These are phyloP conservation scores for Epinotia nisella DNA, from an alignment of 2,888 invertebrate species.

Conservation along the genomic window DNA sequence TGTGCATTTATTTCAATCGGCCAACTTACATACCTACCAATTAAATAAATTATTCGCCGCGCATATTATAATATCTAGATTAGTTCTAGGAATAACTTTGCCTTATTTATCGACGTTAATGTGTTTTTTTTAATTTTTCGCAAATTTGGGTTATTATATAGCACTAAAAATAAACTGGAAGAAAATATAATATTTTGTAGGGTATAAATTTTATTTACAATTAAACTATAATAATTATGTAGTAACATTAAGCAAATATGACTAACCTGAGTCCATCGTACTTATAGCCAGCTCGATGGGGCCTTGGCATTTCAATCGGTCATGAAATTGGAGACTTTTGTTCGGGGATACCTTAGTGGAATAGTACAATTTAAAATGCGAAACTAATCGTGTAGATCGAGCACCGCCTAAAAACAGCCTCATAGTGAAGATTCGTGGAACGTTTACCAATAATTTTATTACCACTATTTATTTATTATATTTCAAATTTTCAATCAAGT, in stretches of 20 bases:
- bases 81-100: conserved; percentile 26
- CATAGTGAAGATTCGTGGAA: background rate
- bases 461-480: too few species aligned
- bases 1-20: background rate
- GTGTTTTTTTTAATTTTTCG: too few species aligned
- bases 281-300: conserved; percentile 31
- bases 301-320: conserved; percentile 54
- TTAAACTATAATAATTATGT: too few species aligned
- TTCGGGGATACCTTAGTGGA: conserved; percentile 40
- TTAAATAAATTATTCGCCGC: conserved; percentile 2
- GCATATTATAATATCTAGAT: conserved; percentile 9
- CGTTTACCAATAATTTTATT: background rate
- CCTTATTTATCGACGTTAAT: conserved; percentile 24
- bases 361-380: conserved; percentile 38
- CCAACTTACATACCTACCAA: background rate
- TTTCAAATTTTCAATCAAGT: too few species aligned
- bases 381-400: conserved; percentile 35
- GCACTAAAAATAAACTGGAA: background rate
- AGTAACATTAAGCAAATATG: background rate
- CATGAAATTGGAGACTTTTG: conserved; percentile 46
- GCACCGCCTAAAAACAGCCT: conserved; percentile 25
- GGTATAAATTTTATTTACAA: background rate
- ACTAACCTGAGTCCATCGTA: conserved; percentile 22
- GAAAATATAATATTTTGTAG: background rate
- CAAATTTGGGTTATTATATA: too few species aligned